Conservation (phyloP, 2,113 vertebrate species). For the Cyphomyrus plagiostoma region DNA sequence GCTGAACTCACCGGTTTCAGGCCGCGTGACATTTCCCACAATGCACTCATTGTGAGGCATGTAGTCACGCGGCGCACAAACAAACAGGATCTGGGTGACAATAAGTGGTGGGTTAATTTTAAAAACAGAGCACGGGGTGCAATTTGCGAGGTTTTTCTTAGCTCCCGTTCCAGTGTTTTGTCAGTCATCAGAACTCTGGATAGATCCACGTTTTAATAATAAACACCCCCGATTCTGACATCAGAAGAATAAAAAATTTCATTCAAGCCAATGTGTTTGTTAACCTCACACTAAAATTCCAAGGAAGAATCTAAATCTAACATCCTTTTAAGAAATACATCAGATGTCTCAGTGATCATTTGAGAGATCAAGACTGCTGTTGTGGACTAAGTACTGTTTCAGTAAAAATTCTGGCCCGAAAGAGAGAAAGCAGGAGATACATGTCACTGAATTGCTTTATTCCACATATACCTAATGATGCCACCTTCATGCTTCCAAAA, state of each 20-base stretch:
- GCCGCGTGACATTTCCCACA: conserved; percentile 16
- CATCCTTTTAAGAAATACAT: background rate
- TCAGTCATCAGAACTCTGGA: background rate
- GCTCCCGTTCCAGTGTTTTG: background rate
- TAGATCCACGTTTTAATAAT: background rate
- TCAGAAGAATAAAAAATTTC: background rate
- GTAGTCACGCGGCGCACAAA: background rate
- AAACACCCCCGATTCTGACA: background rate
- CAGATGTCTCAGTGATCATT: background rate
- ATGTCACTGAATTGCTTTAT: background rate
- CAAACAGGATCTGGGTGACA: conserved; percentile 1
- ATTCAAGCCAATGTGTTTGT: background rate
- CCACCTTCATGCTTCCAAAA: background rate
- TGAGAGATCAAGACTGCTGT: background rate
- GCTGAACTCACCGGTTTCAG: background rate
- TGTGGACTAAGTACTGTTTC: background rate
- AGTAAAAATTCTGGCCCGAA: background rate
- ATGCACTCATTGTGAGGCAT: conserved; percentile 2
- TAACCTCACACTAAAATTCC: background rate
- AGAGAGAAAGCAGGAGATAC: background rate
- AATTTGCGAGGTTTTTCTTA: conserved; percentile 5
- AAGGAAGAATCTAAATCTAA: background rate
- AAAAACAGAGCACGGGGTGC: background rate
- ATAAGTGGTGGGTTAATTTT: conserved; percentile 9
- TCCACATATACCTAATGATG: background rate